Evolutionary conservation across 2,113 vertebrate species (phyloP), one percentile per base, ranked within the genome.

Genomic region (Neotragus moschatus): DNA sequence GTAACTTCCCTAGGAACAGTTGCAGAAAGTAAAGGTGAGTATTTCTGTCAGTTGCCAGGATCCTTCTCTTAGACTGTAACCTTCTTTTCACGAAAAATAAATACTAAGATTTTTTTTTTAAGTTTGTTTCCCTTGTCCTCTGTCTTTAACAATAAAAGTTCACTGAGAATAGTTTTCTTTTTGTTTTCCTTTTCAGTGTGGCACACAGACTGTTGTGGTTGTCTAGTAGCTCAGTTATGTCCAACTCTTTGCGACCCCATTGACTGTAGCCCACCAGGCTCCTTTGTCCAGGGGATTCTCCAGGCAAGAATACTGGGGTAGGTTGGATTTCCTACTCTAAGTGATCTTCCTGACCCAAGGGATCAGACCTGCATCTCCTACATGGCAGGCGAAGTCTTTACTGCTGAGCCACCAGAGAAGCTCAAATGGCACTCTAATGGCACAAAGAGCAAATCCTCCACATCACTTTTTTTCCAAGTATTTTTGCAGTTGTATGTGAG

Each of bases 51-150:
- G 17, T 77, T 88, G 45, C 25, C 60, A 63, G n/a, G 25, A 5
- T 56, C 19, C 33, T 91, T 91, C 23, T 63, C 45, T 73, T 3
- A 2, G 39, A 61, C 51, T 95, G 28, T 60, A 84, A 92, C 3
- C 17, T 94, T 47, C 15, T 85, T 88, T 84, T 94, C 45, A 56
- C 7, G 79, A 55, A 82, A 96, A 94, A 92, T 63, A 97, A 97
- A 96, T 47, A 17, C 9, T 8, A 84, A 91, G n/a, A 36, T 73
- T 87, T 53, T 79, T 93, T 77, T 95, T 56, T 30, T 36, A 91
- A 77, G 30, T 2, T 61, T 96, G 45, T 84, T 97, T 89, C 75
- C 92, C 26, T 28, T 5, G 2, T 90, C 88, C 19, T 43, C 82
- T 61, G 19, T 89, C 39, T 96, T 84, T 45, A 88, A 77, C 96